Percentiles rank a stretch among this genome's conserved stretches.
Conservation (phyloP, 1,140 invertebrate genomes). For the Drosophila nigrodunni region DNA sequence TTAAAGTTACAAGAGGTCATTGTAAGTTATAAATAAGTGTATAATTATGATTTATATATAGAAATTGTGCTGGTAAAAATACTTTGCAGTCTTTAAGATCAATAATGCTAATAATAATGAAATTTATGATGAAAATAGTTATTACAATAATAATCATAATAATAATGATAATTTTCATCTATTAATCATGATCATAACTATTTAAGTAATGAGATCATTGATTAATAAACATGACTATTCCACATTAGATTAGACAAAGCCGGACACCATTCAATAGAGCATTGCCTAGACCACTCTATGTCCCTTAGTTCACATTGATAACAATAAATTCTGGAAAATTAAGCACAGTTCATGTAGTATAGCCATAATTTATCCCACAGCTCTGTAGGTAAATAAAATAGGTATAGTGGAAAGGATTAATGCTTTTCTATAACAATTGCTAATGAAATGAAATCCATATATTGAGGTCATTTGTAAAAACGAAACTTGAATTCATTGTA, state of each 20-base stretch:
- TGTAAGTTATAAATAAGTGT: background rate
- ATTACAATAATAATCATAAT: background rate
- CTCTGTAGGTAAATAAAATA: background rate
- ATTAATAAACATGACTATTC: background rate
- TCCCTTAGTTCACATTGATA: background rate
- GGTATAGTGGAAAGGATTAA: background rate
- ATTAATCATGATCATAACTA: too few species aligned
- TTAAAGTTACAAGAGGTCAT: background rate
- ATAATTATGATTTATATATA: background rate
- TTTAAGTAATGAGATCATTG: too few species aligned
- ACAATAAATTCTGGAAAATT: background rate
- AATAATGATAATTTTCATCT: too few species aligned
- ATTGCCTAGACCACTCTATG: too few species aligned
- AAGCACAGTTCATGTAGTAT: background rate
- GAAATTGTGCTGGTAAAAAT: too few species aligned
- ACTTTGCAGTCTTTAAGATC: too few species aligned
- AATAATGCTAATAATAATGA: background rate
- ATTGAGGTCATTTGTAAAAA: slow-evolving; percentile 28
- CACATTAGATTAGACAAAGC: background rate
- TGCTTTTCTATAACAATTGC: background rate
- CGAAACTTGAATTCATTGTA: slow-evolving; percentile 10
- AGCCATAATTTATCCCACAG: slow-evolving; percentile 1
- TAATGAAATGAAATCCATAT: slow-evolving; percentile 14
- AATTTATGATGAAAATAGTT: too few species aligned
- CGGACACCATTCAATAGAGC: too few species aligned